Evolutionary conservation across 2,113 vertebrate genomes (phyloP), one percentile per base, ranked within the genome.

Genomic region (Oreocharis arfaki): DNA sequence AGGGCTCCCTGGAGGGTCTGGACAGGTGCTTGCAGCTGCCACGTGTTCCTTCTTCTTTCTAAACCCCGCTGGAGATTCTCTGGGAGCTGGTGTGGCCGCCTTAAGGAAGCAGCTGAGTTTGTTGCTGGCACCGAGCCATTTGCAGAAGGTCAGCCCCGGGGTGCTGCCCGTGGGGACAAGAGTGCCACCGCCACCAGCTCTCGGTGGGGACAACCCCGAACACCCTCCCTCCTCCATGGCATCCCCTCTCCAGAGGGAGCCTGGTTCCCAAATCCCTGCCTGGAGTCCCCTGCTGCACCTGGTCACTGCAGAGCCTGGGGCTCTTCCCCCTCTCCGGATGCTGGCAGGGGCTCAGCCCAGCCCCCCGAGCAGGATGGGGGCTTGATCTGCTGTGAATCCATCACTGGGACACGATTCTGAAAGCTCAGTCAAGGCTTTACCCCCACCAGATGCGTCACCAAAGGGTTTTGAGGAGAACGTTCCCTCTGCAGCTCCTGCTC

Each of bases 11-110:
- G 11, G 12, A 14, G 50, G 12, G 6, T 10, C 37, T 26, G 69
- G 55, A 14, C 6, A 5, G 46, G 32, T 28, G 14, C 21, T 52
- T 60, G 32, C 78, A 56, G 33, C 73, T 89, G 77, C 52, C 30
- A 13, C 0, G 0, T 0, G 35, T 22, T 77, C 2, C 0, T 41
- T 27, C 46, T 47, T 20, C 44, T 22, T 23, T 42, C n/a, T n/a
- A 39, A 21, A 33, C 9, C 55, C 75, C 80, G 1, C 39, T 1
- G 2, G 39, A 23, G 27, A 16, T 14, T 21, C 14, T 33, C 27
- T 1, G 3, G 42, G 57, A 26, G 63, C 57, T 81, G 14, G 1
- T 5, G 35, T 18, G 7, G 33, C 39, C 11, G 1, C 0, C 1
- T 9, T 23, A 35, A 53, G 2, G 3, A 30, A 83, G 28, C 8